These are phyloP conservation scores for Irena cyanogastra DNA, from an alignment of 2,113 vertebrate genomes.

Conservation along the genomic window DNA sequence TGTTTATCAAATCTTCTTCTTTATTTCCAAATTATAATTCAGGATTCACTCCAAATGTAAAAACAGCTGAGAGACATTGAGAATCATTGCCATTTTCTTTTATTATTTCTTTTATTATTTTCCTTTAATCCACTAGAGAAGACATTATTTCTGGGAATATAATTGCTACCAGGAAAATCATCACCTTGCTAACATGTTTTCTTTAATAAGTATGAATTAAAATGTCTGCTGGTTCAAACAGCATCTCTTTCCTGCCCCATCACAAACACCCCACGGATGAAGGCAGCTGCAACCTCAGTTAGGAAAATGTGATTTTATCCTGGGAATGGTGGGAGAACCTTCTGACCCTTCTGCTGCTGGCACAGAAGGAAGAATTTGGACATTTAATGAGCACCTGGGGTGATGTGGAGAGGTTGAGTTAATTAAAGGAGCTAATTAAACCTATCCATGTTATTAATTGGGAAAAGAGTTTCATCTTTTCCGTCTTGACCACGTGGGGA, in stretches of 20 bases:
- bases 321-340: not conserved
- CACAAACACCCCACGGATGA: not conserved
- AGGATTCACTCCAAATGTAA: not conserved
- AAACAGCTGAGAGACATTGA: not conserved
- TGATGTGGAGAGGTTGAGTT: not conserved
- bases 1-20: not conserved
- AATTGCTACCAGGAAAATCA: not conserved
- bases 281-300: not conserved
- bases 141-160: not conserved
- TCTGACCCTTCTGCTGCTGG: not conserved
- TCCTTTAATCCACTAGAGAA: not conserved
- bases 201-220: not conserved
- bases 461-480: not conserved
- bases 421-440: not conserved
- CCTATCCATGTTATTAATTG: not conserved
- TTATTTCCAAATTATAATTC: not conserved
- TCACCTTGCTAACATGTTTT: not conserved
- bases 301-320: not conserved
- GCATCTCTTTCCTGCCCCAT: not conserved
- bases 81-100: not conserved
- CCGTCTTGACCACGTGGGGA: not conserved
- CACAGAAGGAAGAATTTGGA: not conserved
- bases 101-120: not conserved
- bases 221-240: not conserved
- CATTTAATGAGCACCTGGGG: not conserved